A percentile compares a stretch with the other conserved stretches of the same genome.
These are phyloP conservation scores for Listronotus oregonensis DNA, from an alignment of 1,140 invertebrate species.

Conservation along the genomic window DNA sequence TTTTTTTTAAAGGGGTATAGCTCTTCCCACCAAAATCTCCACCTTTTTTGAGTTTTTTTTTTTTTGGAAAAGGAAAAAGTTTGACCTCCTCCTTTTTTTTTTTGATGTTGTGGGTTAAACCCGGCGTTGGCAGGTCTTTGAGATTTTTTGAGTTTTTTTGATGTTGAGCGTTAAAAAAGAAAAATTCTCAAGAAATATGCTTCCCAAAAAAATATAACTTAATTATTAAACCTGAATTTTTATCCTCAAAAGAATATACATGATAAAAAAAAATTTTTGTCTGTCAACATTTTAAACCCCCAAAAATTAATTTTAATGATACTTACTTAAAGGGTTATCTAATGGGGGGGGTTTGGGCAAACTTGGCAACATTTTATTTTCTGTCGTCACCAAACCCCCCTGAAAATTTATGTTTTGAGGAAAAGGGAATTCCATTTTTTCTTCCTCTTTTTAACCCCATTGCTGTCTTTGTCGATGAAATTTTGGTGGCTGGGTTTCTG, in stretches of 20 bases:
- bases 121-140: constrained; percentile 81
- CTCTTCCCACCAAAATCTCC: constrained; percentile 90
- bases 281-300: too few relatives aligned
- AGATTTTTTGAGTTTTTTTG: constrained; percentile 54
- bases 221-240: too few relatives aligned
- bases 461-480: constrained; percentile 55
- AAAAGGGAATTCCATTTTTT: constrained; percentile 61
- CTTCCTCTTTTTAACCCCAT: constrained; percentile 60
- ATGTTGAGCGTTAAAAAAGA: constrained; percentile 34
- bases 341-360: constrained; percentile 63
- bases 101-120: constrained; percentile 85
- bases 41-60: constrained; percentile 75
- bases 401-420: constrained; percentile 62
- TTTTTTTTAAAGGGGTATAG: constrained; percentile 88
- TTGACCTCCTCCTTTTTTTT: constrained; percentile 90
- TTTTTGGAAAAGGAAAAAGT: constrained; percentile 92
- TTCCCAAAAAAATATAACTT: too few relatives aligned
- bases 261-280: too few relatives aligned
- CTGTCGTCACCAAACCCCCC: constrained; percentile 62
- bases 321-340: constrained; percentile 61
- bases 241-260: too few relatives aligned
- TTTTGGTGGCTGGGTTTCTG: constrained; percentile 24
- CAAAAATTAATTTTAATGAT: too few relatives aligned
- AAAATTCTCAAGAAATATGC: background rate
- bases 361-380: constrained; percentile 74